Conservation (phyloP, 2,888 invertebrate genomes). For the Dyspetes luteomarginatus region DNA sequence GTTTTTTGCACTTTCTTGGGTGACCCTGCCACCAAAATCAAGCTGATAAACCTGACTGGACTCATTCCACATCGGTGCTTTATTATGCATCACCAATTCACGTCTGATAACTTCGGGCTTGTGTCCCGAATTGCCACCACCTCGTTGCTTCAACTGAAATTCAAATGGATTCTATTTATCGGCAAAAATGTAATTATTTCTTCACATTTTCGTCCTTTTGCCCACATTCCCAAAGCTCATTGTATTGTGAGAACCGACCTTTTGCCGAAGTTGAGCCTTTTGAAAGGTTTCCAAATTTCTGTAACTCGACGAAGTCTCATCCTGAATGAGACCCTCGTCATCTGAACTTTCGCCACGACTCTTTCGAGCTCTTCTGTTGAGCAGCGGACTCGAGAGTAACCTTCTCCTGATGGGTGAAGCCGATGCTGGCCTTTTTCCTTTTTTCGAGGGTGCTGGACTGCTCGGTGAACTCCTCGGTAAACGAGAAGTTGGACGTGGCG, state of each 20-base stretch:
- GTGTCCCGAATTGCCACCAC: constrained; percentile 72
- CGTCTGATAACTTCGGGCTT: constrained; percentile 81
- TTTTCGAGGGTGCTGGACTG: constrained; percentile 89
- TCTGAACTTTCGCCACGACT: constrained; percentile 93
- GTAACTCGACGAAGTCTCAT: constrained; percentile 88
- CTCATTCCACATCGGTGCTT: constrained; percentile 99
- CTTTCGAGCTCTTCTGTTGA: constrained; percentile 90
- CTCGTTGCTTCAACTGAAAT: constrained; percentile 87
- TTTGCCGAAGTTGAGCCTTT: constrained; percentile 95
- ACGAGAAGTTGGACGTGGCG: constrained; percentile 83
- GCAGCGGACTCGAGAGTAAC: constrained; percentile 92
- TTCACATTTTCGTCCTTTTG: neutral
- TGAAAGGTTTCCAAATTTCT: constrained; percentile 95
- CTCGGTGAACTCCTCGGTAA: constrained; percentile 91
- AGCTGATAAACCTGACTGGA: constrained; percentile 99
- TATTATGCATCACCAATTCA: constrained; percentile 98
- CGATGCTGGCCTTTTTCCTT: constrained; percentile 90
- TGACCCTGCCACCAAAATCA: constrained; percentile 99
- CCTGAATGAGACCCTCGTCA: constrained; percentile 87
- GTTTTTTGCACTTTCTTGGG: constrained; percentile 99
- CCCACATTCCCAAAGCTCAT: neutral
- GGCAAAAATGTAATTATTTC: constrained; percentile 41
- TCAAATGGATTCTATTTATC: constrained; percentile 61
- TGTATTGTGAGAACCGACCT: constrained; percentile 85
- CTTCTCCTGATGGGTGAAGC: constrained; percentile 91